A percentile compares a stretch with the other conserved stretches of the same genome.
Conservation (phyloP, 2,888 invertebrate species). For the Pecten maximus region DNA sequence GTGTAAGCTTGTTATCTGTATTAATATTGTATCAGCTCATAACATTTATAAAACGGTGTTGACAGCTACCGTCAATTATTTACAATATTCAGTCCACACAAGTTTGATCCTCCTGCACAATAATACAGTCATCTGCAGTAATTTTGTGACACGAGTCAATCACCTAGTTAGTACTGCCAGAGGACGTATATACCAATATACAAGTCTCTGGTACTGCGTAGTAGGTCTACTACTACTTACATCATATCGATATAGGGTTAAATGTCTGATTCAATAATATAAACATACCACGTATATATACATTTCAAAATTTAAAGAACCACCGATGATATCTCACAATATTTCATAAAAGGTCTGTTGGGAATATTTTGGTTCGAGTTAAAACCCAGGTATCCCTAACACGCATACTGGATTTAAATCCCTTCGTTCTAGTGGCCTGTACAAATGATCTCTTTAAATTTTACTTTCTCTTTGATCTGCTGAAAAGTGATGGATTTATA, state of each 20-base stretch:
- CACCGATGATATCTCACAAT: not conserved
- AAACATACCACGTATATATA: conserved; percentile 20
- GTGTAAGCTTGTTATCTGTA: not conserved
- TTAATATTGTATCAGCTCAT: not conserved
- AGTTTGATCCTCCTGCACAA: not conserved
- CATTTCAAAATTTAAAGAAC: conserved; percentile 35
- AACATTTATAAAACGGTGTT: not conserved
- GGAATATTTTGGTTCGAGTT: conserved; percentile 14
- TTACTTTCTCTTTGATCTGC: conserved; percentile 11
- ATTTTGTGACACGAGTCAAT: not conserved
- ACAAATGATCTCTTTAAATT: conserved; percentile 25
- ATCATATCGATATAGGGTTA: not conserved
- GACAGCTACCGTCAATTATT: not conserved
- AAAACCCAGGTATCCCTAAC: conserved; percentile 37
- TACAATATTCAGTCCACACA: not conserved
- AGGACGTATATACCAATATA: too few species aligned
- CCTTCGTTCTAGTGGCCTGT: conserved; percentile 16
- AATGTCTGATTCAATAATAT: conserved; percentile 12
- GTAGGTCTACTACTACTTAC: not conserved
- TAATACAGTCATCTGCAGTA: not conserved
- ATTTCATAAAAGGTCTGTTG: conserved; percentile 11
- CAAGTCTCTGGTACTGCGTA: not conserved
- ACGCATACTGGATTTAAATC: conserved; percentile 47
- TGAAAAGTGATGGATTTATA: conserved; percentile 37
- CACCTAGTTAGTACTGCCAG: not conserved